Evolutionary conservation across 2,797 vertebrate species (phyloP), one percentile per base, ranked within the genome.

Genomic region (Parambassis ranga): DNA sequence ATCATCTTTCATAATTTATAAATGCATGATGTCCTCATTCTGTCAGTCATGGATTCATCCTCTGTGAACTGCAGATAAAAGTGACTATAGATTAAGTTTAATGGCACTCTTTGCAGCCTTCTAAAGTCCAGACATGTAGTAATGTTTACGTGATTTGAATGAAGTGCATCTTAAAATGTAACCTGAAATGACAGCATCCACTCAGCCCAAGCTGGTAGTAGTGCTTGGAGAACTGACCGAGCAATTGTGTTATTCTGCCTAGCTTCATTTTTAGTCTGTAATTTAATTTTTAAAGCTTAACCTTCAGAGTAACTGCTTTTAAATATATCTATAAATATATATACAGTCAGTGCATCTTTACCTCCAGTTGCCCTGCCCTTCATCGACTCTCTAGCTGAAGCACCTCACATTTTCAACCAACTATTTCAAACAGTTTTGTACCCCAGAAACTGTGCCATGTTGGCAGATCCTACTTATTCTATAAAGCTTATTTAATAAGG

Each of bases 11-110:
- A 74, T 87, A 46, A 87, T 90, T 84, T 59, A 82, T 35, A 11
- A 65, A 39, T 43, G 41, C 47, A 43, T 44, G 74, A 15, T 73
- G 89, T 52, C 83, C 89, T 87, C 80, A 83, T 91, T 90, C 87
- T 82, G 81, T 85, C 86, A 82, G 32, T 87, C 72, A 72, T 49
- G 50, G 56, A 42, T 65, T 59, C 44, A 63, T 78, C 53, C 16
- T 55, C 58, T 70, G 28, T 75, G 47, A 79, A 77, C 56, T 65
- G 16, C 63, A 59, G 43, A 57, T 53, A 63, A 38, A 24, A 61
- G 28, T 63, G 18, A 73, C 65, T 79, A 51, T 57, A 37, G 51
- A 71, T 71, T n/a, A n/a, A n/a, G 75, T 83, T 71, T 62, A 75
- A 64, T 65, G 51, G 22, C 27, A 33, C 26, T 15, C 37, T 49